Evolutionary conservation across 2,113 vertebrate species (phyloP).

Genomic region (Coptodon bakossiorum): DNA sequence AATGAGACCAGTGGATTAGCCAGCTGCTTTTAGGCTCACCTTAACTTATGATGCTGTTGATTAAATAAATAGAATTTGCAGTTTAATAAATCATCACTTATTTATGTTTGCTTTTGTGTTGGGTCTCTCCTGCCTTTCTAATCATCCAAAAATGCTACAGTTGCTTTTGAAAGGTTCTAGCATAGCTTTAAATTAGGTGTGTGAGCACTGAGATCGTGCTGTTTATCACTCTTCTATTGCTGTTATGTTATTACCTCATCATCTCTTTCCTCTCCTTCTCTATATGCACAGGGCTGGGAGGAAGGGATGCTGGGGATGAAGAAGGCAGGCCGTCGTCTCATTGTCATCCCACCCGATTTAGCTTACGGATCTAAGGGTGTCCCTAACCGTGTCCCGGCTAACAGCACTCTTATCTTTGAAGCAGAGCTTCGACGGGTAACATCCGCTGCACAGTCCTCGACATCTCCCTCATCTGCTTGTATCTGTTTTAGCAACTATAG

Average conservation of each 20-base stretch:
- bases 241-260: neutral
- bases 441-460: neutral
- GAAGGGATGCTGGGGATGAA: slow-evolving; percentile 91
- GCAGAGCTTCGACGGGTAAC: slow-evolving; percentile 85
- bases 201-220: neutral
- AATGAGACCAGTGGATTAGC: neutral
- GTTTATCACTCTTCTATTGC: neutral
- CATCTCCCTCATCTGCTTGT: neutral
- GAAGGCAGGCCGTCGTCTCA: slow-evolving; percentile 80
- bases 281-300: slow-evolving; percentile 84
- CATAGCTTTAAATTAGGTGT: neutral
- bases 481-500: neutral
- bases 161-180: neutral
- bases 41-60: accelerated
- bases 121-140: neutral
- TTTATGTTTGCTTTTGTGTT: neutral
- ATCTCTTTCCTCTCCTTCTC: neutral
- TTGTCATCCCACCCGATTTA: slow-evolving; percentile 79
- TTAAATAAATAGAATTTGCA: neutral
- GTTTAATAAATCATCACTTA: neutral
- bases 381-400: slow-evolving; percentile 75
- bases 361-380: slow-evolving; percentile 83
- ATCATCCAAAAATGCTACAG: neutral
- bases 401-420: slow-evolving; percentile 84
- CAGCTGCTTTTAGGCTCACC: neutral